Percentiles rank a stretch among this genome's conserved stretches.
Conservation (phyloP, 2,797 vertebrate species). For the Aulostomus chinensis region DNA sequence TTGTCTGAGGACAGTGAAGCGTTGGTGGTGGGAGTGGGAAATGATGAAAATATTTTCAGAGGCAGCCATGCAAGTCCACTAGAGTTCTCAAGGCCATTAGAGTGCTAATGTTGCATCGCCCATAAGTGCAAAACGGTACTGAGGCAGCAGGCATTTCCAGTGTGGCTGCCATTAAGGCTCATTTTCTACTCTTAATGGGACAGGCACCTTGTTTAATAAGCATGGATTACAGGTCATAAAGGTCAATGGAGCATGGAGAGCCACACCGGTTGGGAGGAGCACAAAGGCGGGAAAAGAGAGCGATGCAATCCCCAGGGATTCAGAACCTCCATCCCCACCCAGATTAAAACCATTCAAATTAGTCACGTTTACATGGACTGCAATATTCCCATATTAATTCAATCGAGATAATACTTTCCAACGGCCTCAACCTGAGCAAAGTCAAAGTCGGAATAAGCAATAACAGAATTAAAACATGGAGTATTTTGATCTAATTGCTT, state of each 20-base stretch:
- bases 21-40: slow-evolving; percentile 33
- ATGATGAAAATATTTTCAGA: slow-evolving; percentile 74
- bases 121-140: slow-evolving; percentile 66
- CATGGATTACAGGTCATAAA: slow-evolving; percentile 79
- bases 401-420: no score
- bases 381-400: no score
- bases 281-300: slow-evolving; percentile 14
- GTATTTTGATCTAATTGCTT: no score
- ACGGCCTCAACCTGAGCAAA: no score
- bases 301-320: neutral
- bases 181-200: slow-evolving; percentile 74
- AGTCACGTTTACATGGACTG: no score
- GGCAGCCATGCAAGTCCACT: slow-evolving; percentile 69
- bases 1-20: slow-evolving; percentile 28
- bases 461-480: no score
- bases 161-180: slow-evolving; percentile 63
- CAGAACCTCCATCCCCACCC: no score
- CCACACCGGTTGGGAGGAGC: slow-evolving; percentile 33
- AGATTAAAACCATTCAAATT: no score
- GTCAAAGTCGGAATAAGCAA: no score
- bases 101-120: slow-evolving; percentile 70
- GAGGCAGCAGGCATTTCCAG: slow-evolving; percentile 46
- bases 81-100: no score
- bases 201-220: slow-evolving; percentile 79
- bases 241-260: slow-evolving; percentile 60